A percentile compares a stretch with the other conserved stretches of the same genome.
Evolutionary conservation across 2,888 invertebrate genomes (phyloP).

Genomic region (Andrena hattorfiana): DNA sequence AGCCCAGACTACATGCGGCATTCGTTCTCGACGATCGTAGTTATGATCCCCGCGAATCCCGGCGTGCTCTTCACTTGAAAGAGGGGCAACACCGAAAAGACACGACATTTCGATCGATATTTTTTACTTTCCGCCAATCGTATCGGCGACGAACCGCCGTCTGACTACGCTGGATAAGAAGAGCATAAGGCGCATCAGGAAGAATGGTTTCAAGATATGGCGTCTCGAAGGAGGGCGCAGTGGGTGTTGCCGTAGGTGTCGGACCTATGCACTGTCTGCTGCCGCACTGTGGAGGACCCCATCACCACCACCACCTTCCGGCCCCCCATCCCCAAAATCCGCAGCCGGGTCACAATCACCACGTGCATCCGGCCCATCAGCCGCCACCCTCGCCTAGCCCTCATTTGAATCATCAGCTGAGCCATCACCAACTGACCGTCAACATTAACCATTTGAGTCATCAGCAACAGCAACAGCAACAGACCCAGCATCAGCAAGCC

Average conservation of each 20-base stretch:
- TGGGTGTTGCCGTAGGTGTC: conserved; percentile 81
- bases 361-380: conserved; percentile 80
- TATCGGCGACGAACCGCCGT: conserved; percentile 44
- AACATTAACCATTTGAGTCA: conserved; percentile 79
- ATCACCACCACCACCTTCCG: conserved; percentile 80
- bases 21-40: conserved; percentile 1
- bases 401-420: conserved; percentile 80
- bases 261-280: conserved; percentile 80
- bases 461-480: conserved; percentile 78
- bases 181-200: conserved; percentile 50
- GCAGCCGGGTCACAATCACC: conserved; percentile 78
- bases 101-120: conserved; percentile 21
- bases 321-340: conserved; percentile 80
- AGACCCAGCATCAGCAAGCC: conserved; percentile 75
- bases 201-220: conserved; percentile 82
- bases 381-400: conserved; percentile 79
- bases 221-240: conserved; percentile 81
- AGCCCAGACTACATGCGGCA: background rate
- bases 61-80: conserved; percentile 36
- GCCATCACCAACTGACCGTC: conserved; percentile 80
- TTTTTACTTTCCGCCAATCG: conserved; percentile 33
- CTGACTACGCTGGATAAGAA: conserved; percentile 45
- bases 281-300: conserved; percentile 78
- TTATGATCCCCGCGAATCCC: conserved; percentile 20
- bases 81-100: conserved; percentile 8